Evolutionary conservation across 2,888 invertebrate genomes (phyloP), one percentile per base, ranked within the genome.

Genomic region (Trichogramma dendrolimi): DNA sequence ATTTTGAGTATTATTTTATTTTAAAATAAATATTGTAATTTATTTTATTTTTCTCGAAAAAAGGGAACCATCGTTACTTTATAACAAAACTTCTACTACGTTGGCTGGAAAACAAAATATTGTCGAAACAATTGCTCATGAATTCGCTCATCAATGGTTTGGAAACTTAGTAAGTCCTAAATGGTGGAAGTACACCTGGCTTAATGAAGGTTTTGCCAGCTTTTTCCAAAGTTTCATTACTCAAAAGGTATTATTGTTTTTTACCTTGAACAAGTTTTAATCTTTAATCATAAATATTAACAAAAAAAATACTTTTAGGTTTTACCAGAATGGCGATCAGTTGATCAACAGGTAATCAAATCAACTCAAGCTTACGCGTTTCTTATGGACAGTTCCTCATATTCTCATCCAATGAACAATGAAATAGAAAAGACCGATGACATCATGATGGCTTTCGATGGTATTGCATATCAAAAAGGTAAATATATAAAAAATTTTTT

Each of bases 401-500:
- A n/a, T n/a, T 60, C 60, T 1, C 61, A 65, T 60, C 61, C 63
- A 42, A 54, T 65, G 10, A 64, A 64, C 51, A 48, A 57, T 10
- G 59, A 60, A 5, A 62, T 64, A 14, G 57, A 66, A 64, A 81
- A 82, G 0, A 82, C 83, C 0, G 77, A 81, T 0, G 81, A 85
- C 67, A 80, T 85, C 59, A 70, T 80, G 2, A 79, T 80, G 1
- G 83, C 83, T 14, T 86, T 86, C 72, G 85, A 85, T 68, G 79
- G 80, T 27, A 83, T 86, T 1, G 83, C 84, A 59, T 86, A 86
- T 68, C 80, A 82, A 66, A 86, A 87, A 80, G 85, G 86, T 84
- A 60, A 55, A 55, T 60, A 51, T 4, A 41, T 38, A 44, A 14
- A 6, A 7, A 44, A 27, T 44, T 55, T 41, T 14, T 4, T 46